Evolutionary conservation across 2,888 invertebrate species (phyloP).

Genomic region (Tribolium freemani): DNA sequence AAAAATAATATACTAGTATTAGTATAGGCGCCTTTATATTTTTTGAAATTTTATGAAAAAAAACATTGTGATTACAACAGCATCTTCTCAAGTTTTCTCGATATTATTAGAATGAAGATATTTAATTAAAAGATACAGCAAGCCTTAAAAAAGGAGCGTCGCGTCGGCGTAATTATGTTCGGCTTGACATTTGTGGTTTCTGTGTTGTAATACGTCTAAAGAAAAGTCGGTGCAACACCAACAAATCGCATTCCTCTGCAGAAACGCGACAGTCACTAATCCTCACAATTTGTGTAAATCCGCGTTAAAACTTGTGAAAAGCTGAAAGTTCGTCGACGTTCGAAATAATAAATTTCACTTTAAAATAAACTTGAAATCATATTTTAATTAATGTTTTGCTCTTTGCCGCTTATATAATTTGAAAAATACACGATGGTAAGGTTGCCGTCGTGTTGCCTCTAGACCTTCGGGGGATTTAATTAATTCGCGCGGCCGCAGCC

Average conservation of each 20-base stretch:
- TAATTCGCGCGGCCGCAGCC: slow-evolving; percentile 14
- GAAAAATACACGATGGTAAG: slow-evolving; percentile 30
- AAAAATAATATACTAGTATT: no score
- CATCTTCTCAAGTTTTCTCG: not conserved
- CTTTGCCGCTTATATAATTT: slow-evolving; percentile 31
- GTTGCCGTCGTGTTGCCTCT: slow-evolving; percentile 19
- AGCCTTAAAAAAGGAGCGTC: not conserved
- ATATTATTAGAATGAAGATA: not conserved
- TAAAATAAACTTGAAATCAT: slow-evolving; percentile 30
- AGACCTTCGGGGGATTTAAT: slow-evolving; percentile 32
- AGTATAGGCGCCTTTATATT: no score
- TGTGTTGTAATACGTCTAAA: slow-evolving; percentile 4
- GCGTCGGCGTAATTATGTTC: not conserved
- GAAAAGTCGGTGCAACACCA: slow-evolving; percentile 25
- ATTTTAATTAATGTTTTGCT: slow-evolving; percentile 35
- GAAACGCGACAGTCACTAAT: slow-evolving; percentile 32
- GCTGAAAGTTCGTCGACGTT: slow-evolving; percentile 27
- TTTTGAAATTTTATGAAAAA: no score
- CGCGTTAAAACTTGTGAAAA: slow-evolving; percentile 37
- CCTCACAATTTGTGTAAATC: slow-evolving; percentile 39
- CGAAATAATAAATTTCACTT: slow-evolving; percentile 37
- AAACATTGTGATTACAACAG: no score
- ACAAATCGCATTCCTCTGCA: slow-evolving; percentile 27
- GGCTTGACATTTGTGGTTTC: slow-evolving; percentile 15
- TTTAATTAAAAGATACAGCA: not conserved